Evolutionary conservation across 2,797 vertebrate species (phyloP).

Genomic region (Schizopygopsis malacanthus): DNA sequence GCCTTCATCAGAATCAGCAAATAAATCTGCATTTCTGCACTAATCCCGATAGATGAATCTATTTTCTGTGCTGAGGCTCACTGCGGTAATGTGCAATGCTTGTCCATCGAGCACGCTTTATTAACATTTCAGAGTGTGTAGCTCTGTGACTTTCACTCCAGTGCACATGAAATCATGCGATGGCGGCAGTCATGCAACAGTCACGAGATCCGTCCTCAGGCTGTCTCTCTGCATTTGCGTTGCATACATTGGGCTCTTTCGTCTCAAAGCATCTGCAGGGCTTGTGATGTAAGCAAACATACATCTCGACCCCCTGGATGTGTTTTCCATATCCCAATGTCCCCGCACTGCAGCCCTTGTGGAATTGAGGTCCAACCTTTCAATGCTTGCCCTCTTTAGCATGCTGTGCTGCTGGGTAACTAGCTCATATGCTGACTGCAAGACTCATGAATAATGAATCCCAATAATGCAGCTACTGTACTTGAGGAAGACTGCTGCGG

Average conservation of each 20-base stretch:
- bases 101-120: constrained; percentile 12
- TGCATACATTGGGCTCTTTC: neutral
- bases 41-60: constrained; percentile 32
- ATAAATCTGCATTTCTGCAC: constrained; percentile 21
- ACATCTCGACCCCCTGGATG: neutral
- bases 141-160: constrained; percentile 31
- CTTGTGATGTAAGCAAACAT: constrained; percentile 11
- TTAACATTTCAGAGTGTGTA: constrained; percentile 30
- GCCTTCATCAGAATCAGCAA: constrained; percentile 29
- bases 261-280: neutral
- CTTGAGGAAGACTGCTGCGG: constrained; percentile 65
- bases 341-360: neutral
- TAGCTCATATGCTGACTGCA: constrained; percentile 71
- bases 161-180: constrained; percentile 25
- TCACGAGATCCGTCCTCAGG: constrained; percentile 20
- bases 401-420: constrained; percentile 55
- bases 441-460: constrained; percentile 81
- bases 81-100: neutral
- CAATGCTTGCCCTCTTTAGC: constrained; percentile 52
- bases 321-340: neutral
- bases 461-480: constrained; percentile 76
- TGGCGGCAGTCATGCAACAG: constrained; percentile 32
- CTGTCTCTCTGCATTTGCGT: constrained; percentile 1
- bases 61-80: constrained; percentile 19
- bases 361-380: neutral